Evolutionary conservation across 2,888 invertebrate genomes (phyloP).

Genomic region (Abrostola tripartita): DNA sequence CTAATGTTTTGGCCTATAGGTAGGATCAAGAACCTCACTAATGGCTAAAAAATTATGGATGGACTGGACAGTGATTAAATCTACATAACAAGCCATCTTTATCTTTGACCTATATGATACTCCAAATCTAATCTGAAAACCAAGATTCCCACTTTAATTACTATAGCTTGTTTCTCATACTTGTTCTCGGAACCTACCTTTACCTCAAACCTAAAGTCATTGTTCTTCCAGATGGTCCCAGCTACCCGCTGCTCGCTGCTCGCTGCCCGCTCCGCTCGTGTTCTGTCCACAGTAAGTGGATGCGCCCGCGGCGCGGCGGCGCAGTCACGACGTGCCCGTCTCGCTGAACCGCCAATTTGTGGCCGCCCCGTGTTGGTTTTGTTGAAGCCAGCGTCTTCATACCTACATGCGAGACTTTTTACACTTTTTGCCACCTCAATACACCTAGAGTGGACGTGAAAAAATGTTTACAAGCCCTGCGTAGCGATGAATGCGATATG

Average conservation of each 20-base stretch:
- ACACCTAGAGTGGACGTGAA: slow-evolving; percentile 62
- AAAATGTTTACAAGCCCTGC: slow-evolving; percentile 63
- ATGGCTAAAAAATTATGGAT: not conserved
- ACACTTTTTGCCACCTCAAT: slow-evolving; percentile 74
- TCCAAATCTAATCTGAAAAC: too few species aligned
- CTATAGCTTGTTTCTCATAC: not conserved
- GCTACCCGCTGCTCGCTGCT: slow-evolving; percentile 44
- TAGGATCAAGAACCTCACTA: too few species aligned
- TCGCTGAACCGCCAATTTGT: slow-evolving; percentile 86
- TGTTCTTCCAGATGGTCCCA: not conserved
- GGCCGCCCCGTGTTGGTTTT: slow-evolving; percentile 87
- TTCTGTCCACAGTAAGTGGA: slow-evolving; percentile 40
- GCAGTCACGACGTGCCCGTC: slow-evolving; percentile 84
- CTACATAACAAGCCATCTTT: not conserved
- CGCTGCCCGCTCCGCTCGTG: slow-evolving; percentile 66
- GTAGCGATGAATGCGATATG: slow-evolving; percentile 56
- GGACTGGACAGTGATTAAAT: not conserved
- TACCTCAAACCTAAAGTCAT: not conserved
- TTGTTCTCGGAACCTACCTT: too few species aligned
- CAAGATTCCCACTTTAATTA: not conserved
- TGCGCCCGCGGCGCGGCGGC: slow-evolving; percentile 78
- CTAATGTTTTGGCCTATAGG: too few species aligned
- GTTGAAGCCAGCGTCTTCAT: slow-evolving; percentile 86
- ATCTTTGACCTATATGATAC: too few species aligned
- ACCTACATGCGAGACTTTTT: slow-evolving; percentile 77